Conservation (phyloP, 2,888 invertebrate genomes). For the Andrena hattorfiana region DNA sequence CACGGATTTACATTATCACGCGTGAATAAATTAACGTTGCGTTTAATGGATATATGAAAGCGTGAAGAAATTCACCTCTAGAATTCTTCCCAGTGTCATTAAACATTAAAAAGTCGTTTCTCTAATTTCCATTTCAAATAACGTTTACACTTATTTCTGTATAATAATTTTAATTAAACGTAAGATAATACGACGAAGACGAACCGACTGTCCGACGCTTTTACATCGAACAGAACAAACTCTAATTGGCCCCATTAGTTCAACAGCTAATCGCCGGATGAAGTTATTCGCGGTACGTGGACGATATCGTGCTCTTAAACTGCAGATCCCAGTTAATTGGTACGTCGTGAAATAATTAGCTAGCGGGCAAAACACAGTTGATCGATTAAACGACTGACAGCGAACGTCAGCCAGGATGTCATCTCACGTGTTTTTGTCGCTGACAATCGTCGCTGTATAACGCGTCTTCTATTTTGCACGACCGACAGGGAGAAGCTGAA, state of each 20-base stretch:
- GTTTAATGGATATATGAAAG: no score
- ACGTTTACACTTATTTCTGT: not conserved
- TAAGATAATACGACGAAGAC: not conserved
- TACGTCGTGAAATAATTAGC: slow-evolving; percentile 40
- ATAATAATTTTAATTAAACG: not conserved
- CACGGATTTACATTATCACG: no score
- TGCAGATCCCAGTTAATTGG: slow-evolving; percentile 41
- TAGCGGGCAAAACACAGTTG: slow-evolving; percentile 8
- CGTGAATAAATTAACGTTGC: no score
- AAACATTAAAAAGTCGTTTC: no score
- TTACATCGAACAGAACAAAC: slow-evolving; percentile 7
- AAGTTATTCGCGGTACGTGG: slow-evolving; percentile 39
- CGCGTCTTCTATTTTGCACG: not conserved
- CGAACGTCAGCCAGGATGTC: not conserved
- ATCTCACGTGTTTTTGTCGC: not conserved
- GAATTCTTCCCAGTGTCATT: no score
- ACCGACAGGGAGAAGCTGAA: not conserved
- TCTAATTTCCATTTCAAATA: not conserved
- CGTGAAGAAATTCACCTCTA: no score
- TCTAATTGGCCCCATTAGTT: slow-evolving; percentile 52
- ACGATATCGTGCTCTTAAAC: slow-evolving; percentile 37
- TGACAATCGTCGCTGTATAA: not conserved
- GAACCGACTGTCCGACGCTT: slow-evolving; percentile 19
- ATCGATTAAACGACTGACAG: slow-evolving; percentile 20
- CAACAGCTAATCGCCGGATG: slow-evolving; percentile 44